Base-by-base conservation (phyloP, 2,888 invertebrate species). In the Coenonympha glycerion region DNA sequence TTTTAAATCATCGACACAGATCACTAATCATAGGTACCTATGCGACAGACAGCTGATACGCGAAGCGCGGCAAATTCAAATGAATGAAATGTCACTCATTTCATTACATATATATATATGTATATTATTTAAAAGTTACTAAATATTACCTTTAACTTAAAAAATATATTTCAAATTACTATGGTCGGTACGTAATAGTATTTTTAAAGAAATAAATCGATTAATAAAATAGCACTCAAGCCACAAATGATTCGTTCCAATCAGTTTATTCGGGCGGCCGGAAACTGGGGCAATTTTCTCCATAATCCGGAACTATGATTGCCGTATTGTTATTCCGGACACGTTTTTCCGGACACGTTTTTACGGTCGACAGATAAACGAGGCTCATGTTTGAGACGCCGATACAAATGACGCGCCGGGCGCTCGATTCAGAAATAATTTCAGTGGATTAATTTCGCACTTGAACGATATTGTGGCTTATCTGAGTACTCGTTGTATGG, bases 381-480 rank as follows among this genome's bases (percentile, higher is more conserved):
- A 24, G 39, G 22, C 81, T 85, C 84, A 85, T 83, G 85, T 85
- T 84, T 81, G 82, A 77, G 54, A 55, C 79, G 77, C 77, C 39
- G 68, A 76, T 82, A 83, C 82, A 83, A 84, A 85, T 82, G 79
- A 79, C 74, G 73, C 85, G 58, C 53, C 68, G 83, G 83, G 66
- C 72, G 76, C 83, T 85, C 82, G 78, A 81, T 84, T 84, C 82
- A 75, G 79, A 81, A 82, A 71, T 75, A 74, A 71, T 74, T 75
- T 63, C 65, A 50, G 44, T 57, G 69, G 68, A 72, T 72, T 71
- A 68, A 49, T 24, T 39, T 15, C 22, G 3, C 37, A 13, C 37
- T 37, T 24, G 9, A 22, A 22, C 6, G 21, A 36, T 19, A 19
- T 36, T 19, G 19, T 16, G 36, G 3, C 9, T 22, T 39, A 39